These are phyloP conservation scores for Mycetomoellerius zeteki DNA, from an alignment of 1,140 invertebrate genomes.

Conservation along the genomic window DNA sequence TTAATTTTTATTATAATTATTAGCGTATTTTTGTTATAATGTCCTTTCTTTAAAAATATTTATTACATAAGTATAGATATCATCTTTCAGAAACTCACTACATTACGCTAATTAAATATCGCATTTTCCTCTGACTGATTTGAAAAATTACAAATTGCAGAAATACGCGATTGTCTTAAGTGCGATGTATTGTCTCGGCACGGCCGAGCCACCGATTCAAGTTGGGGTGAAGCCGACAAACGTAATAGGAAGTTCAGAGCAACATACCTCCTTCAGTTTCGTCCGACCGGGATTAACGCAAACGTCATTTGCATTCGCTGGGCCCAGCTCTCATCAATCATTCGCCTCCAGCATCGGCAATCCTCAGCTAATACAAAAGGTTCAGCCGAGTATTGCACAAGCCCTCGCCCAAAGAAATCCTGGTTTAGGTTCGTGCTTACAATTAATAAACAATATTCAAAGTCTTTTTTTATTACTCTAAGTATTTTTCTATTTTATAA, in stretches of 20 bases:
- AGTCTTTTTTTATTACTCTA: background rate
- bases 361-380: slow-evolving; percentile 78
- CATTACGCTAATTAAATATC: background rate
- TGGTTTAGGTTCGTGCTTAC: slow-evolving; percentile 76
- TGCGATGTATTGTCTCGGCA: slow-evolving; percentile 34
- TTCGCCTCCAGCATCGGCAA: slow-evolving; percentile 83
- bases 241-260: slow-evolving; percentile 78
- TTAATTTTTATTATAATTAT: background rate
- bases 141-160: slow-evolving; percentile 64
- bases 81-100: background rate
- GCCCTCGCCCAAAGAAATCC: slow-evolving; percentile 82
- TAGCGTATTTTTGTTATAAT: background rate
- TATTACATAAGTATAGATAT: background rate
- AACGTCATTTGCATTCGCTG: slow-evolving; percentile 81
- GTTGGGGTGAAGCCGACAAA: slow-evolving; percentile 76
- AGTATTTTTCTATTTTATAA: no score
- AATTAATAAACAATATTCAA: no score
- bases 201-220: slow-evolving; percentile 70
- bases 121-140: slow-evolving; percentile 7
- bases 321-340: slow-evolving; percentile 82
- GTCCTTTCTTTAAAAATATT: background rate
- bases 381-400: slow-evolving; percentile 79
- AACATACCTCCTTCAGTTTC: slow-evolving; percentile 83
- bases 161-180: slow-evolving; percentile 59
- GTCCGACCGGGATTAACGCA: slow-evolving; percentile 82